phyloP scores from a whole-genome alignment of 2,888 invertebrate species.

The Tetanocera ferruginea region DNA sequence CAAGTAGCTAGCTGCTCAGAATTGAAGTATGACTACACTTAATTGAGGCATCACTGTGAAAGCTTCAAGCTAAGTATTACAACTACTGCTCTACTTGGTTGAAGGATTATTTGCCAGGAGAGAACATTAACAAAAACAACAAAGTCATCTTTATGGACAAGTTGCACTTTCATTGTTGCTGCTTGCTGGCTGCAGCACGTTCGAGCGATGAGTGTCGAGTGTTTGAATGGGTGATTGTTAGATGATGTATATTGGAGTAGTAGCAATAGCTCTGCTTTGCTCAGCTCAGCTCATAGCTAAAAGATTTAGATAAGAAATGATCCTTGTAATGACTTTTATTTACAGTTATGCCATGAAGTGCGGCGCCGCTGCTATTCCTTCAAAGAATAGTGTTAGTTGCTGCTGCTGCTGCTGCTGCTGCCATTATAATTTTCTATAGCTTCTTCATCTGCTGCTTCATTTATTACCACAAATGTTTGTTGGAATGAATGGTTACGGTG shows the following conservation, averaged over 20 bases:
- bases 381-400: neutral
- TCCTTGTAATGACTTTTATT: constrained; percentile 37
- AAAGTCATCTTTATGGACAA: constrained; percentile 18
- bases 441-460: neutral
- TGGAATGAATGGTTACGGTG: neutral
- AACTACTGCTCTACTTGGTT: neutral
- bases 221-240: no score
- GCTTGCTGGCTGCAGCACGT: neutral
- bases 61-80: neutral
- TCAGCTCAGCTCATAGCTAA: neutral
- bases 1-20: constrained; percentile 19
- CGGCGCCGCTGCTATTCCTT: neutral
- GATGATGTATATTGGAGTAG: no score
- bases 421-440: neutral
- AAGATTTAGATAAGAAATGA: constrained; percentile 33
- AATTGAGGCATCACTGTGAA: constrained; percentile 25
- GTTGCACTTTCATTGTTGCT: constrained; percentile 23
- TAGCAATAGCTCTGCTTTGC: neutral
- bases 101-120: constrained; percentile 16
- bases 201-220: no score
- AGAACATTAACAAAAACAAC: constrained; percentile 10
- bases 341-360: constrained; percentile 30
- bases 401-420: neutral
- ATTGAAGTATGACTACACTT: constrained; percentile 26
- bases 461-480: neutral